Percentiles rank a stretch among this genome's conserved stretches.
phyloP scores from a whole-genome alignment of 2,888 invertebrate species.

The Myathropa florea region DNA sequence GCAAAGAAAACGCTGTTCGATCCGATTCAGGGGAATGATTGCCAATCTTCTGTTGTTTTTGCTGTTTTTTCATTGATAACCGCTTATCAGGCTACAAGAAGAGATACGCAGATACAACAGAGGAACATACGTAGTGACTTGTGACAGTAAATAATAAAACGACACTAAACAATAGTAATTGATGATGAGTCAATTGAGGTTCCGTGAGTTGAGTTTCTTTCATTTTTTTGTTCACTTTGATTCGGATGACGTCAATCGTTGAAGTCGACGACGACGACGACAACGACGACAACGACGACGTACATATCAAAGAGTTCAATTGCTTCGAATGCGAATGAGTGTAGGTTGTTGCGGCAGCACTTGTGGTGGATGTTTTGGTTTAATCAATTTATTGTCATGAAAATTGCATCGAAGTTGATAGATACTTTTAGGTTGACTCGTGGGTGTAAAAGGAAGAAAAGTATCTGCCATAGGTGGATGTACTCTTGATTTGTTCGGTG shows the following conservation, averaged over 20 bases:
- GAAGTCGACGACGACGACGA: neutral
- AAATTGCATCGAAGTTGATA: slow-evolving; percentile 2
- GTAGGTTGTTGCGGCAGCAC: neutral
- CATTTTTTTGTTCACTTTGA: slow-evolving; percentile 18
- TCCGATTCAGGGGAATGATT: too few species aligned
- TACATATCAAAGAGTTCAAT: slow-evolving; percentile 16
- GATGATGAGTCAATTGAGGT: slow-evolving; percentile 62
- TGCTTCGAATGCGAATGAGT: neutral
- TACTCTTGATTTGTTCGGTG: neutral
- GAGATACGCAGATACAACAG: neutral
- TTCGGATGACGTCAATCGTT: slow-evolving; percentile 51
- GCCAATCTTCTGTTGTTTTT: neutral
- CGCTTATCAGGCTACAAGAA: neutral
- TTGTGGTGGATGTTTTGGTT: neutral
- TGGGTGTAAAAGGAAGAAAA: slow-evolving; percentile 2
- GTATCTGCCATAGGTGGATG: neutral
- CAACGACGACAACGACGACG: neutral
- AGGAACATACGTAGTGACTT: neutral
- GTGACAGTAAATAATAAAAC: slow-evolving; percentile 18
- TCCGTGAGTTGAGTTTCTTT: slow-evolving; percentile 8
- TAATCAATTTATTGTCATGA: slow-evolving; percentile 30
- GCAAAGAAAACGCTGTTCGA: neutral
- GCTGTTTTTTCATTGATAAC: neutral
- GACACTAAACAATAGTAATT: slow-evolving; percentile 55
- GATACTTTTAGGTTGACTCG: neutral